Evolutionary conservation across 1,140 invertebrate species (phyloP).

Genomic region (Whitmania pigra): DNA sequence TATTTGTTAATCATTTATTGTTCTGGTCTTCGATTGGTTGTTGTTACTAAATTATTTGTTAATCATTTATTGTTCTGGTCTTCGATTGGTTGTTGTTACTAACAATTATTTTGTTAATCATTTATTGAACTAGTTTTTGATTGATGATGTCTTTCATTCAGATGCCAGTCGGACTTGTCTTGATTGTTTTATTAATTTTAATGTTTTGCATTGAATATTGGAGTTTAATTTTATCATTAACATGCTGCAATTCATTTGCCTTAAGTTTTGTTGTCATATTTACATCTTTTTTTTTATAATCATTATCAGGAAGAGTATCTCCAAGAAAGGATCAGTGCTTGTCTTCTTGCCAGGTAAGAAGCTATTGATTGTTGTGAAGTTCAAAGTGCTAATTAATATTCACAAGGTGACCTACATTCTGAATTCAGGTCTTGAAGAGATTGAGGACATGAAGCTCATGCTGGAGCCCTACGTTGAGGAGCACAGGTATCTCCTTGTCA

Average conservation of each 20-base stretch:
- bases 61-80: not conserved
- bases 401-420: not conserved
- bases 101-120: not conserved
- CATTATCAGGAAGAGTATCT: conserved; percentile 27
- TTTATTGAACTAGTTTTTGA: too few relatives aligned
- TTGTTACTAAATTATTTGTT: too few relatives aligned
- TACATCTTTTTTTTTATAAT: too few relatives aligned
- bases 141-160: too few relatives aligned
- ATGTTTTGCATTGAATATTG: too few relatives aligned
- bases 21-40: too few relatives aligned
- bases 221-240: too few relatives aligned
- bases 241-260: too few relatives aligned
- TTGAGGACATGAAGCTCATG: conserved; percentile 50
- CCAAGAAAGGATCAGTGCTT: conserved; percentile 54
- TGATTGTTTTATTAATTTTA: too few relatives aligned
- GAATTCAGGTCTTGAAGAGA: conserved; percentile 52
- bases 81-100: not conserved
- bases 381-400: not conserved
- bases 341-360: conserved; percentile 68
- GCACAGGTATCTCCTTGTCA: conserved; percentile 25
- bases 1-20: too few relatives aligned
- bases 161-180: too few relatives aligned
- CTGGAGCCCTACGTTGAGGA: conserved; percentile 26
- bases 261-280: too few relatives aligned
- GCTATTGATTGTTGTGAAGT: not conserved